phyloP scores from a whole-genome alignment of 2,113 vertebrate species.

The Campylomormyrus tamandua region DNA sequence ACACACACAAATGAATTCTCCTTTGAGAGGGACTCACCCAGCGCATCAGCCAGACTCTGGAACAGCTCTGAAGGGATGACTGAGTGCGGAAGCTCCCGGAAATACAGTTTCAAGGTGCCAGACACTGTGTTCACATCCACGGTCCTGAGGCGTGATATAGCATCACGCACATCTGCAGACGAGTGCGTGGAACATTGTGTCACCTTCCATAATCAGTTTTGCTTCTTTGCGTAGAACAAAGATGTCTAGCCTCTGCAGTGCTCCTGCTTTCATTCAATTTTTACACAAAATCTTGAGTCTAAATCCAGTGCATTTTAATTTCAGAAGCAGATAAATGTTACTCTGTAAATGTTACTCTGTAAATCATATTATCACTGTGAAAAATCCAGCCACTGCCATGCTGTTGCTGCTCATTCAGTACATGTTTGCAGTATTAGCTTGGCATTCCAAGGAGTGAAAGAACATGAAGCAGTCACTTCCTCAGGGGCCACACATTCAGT shows the following conservation, averaged over 20 bases:
- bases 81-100: constrained; percentile 60
- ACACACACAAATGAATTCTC: not conserved
- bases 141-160: constrained; percentile 46
- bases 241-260: not conserved
- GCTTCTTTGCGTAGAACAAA: not conserved
- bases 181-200: not conserved
- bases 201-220: not conserved
- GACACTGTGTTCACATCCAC: constrained; percentile 57
- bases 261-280: not conserved
- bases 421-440: not conserved
- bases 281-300: not conserved
- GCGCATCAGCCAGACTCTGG: constrained; percentile 40
- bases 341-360: not conserved
- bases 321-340: not conserved
- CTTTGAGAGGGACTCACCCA: constrained; percentile 39
- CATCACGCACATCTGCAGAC: constrained; percentile 55
- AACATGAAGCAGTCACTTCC: not conserved
- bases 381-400: not conserved
- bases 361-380: not conserved
- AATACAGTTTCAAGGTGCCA: constrained; percentile 60
- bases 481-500: not conserved
- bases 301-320: not conserved
- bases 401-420: not conserved
- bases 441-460: not conserved
- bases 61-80: constrained; percentile 55